phyloP scores from a whole-genome alignment of 2,797 vertebrate genomes.

The Cryptoprocta ferox region DNA sequence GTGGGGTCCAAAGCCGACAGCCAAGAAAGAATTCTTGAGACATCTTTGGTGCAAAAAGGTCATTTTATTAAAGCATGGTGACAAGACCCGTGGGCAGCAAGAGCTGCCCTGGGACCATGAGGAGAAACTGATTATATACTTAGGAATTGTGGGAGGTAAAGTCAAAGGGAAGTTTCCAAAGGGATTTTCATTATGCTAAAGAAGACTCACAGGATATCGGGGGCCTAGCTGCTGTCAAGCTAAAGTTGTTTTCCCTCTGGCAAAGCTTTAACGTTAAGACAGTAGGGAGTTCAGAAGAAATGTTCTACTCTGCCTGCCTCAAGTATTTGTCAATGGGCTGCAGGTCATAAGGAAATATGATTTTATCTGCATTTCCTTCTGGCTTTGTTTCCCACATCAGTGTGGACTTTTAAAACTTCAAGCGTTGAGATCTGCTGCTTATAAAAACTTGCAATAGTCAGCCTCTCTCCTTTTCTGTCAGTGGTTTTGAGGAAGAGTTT shows the following conservation, averaged over 20 bases:
- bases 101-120: neutral
- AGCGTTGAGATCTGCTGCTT: too few species aligned
- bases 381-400: neutral
- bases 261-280: neutral
- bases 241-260: neutral
- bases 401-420: too few species aligned
- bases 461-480: too few species aligned
- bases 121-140: neutral
- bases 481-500: too few species aligned
- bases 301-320: neutral
- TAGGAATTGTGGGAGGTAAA: neutral
- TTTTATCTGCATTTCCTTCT: neutral
- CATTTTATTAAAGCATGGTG: neutral
- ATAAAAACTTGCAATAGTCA: too few species aligned
- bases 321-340: neutral
- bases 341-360: neutral
- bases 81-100: neutral
- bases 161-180: neutral
- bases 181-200: too few species aligned
- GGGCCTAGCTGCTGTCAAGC: neutral
- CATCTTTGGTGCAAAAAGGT: neutral
- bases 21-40: neutral
- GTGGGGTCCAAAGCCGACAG: neutral
- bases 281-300: neutral
- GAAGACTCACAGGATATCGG: too few species aligned